phyloP scores from a whole-genome alignment of 2,888 invertebrate species.

The Branchellion lobata region DNA sequence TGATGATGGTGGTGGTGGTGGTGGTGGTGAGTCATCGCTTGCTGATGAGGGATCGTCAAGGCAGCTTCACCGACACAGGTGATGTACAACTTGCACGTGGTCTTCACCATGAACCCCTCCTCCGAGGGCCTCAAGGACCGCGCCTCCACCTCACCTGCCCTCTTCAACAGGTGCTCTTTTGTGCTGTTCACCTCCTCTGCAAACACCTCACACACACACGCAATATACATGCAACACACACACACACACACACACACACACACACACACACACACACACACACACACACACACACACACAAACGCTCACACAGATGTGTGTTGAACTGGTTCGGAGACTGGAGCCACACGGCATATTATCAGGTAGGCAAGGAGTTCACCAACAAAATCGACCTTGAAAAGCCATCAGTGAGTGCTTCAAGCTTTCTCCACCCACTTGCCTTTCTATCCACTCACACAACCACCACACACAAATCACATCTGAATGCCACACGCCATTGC shows the following conservation, averaged over 20 bases:
- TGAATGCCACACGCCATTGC: no score
- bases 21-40: background rate
- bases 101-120: conserved; percentile 99
- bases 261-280: no score
- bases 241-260: no score
- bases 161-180: conserved; percentile 92
- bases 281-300: no score
- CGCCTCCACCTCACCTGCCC: conserved; percentile 95
- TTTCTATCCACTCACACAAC: no score
- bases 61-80: no score
- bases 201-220: background rate
- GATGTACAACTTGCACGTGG: conserved; percentile 97
- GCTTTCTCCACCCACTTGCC: no score
- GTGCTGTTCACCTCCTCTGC: background rate
- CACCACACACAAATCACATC: no score
- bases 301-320: conserved; percentile 70
- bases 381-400: conserved; percentile 86
- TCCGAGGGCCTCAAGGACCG: conserved; percentile 96
- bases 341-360: conserved; percentile 80
- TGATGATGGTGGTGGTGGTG: background rate
- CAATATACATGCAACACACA: no score
- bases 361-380: conserved; percentile 90
- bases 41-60: no score
- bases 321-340: conserved; percentile 99
- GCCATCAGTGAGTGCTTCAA: conserved; percentile 59